Evolutionary conservation across 2,113 vertebrate genomes (phyloP), one percentile per base, ranked within the genome.

Genomic region (Chloebia gouldiae): DNA sequence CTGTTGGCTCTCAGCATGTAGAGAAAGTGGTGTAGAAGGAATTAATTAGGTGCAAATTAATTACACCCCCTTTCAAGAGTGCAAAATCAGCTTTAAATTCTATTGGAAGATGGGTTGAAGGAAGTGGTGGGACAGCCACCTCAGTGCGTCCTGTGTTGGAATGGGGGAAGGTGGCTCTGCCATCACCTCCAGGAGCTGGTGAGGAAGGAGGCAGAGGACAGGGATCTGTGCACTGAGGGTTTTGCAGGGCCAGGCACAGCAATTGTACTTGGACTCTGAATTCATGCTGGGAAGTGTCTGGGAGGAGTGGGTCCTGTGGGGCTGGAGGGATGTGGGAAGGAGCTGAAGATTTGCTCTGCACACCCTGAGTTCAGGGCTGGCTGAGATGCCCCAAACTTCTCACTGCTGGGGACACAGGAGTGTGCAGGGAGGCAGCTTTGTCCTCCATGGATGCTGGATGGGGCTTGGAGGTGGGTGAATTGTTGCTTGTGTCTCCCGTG

Each of bases 121-220:
- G 81, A 50, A 50, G 72, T 1, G 1, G 8, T 65, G 53, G 53
- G 25, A 14, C 24, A 53, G 73, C 7, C 3, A 3, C 31, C 45
- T 37, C 31, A 16, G 77, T 1, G 0, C 5, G 80, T 47, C 31
- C 15, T 0, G 1, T 2, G 1, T 6, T 0, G 1, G 39, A 44
- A 37, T 7, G 8, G 27, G 28, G 47, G 15, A 37, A 71, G 54
- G 50, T 15, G 39, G 25, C 56, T 71, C 57, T 86, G 83, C 83
- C 11, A 6, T 57, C 33, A 13, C n/a, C 60, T 57, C 0, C 0
- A 37, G 47, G 61, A n/a, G 53, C 3, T 10, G 21, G 4, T 18
- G 37, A 68, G 56, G 31, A 53, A 45, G 45, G 66, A n/a, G 77
- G 39, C 15, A 31, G 51, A 56, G 13, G 27, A 42, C 45, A 37